Base-by-base conservation (phyloP, 30 jellyfish, hydroid and myxozoan species). In the Hydractinia echinata region DNA sequence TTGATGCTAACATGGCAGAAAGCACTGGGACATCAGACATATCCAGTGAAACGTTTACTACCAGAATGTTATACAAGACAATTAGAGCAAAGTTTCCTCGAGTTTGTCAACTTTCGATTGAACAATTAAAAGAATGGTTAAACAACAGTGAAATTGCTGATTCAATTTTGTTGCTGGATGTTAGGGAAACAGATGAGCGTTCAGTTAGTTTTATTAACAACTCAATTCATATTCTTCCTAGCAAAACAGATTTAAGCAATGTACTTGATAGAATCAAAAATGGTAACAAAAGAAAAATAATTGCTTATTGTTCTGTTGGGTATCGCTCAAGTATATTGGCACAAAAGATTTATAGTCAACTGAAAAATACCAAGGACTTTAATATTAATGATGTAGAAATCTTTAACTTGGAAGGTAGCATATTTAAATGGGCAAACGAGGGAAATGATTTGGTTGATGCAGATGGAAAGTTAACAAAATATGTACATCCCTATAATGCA, bases 351-450 rank as follows among this genome's bases (percentile, higher is more conserved):
- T 15, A 79, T n/a, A 84, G 51, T 5, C 54, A 54, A 4, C 11
- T 71, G 72, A 20, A 55, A 30, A 73, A 30, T 13, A 8, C 73
- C 3, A 4, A 13, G 4, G 74, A 64, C 18, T 79, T 67, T 44
- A 76, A 58, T 20, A 56, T 6, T 19, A 71, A 4, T 11, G 69
- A 49, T 15, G 60, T 69, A 7, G 67, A 72, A 10, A 84, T 88
- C 10, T 83, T 51, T 73, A 88, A 88, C 60, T 76, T 88, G 21
- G 96, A 88, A 48, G 96, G 96, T 10, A 83, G 96, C 71, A 18
- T 88, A 10, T 88, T 88, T 76, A 88, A 88, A 55, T 88, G 96
- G 96, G 96, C 96, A 10, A 88, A 88, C 73, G 96, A 88, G 68
- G 54, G 55, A 51, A 79, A 86, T 54, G 86, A 81, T 4, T 79